phyloP scores from a whole-genome alignment of 2,113 vertebrate species.

The Corvus moneduloides region DNA sequence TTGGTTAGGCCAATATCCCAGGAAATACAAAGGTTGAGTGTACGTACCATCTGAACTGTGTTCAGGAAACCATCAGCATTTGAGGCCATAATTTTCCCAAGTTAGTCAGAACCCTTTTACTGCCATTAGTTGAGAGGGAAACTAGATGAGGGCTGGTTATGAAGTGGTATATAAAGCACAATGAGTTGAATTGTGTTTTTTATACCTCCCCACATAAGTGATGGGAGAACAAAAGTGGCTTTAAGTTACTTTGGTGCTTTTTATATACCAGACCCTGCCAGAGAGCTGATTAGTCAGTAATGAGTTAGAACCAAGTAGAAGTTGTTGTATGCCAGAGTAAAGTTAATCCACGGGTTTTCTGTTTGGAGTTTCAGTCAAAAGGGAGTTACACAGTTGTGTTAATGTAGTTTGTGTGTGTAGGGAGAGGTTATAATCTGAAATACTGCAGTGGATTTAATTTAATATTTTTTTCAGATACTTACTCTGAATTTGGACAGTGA shows the following conservation, averaged over 20 bases:
- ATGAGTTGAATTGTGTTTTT: conserved; percentile 19
- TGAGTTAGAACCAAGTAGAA: not conserved
- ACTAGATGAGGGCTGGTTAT: not conserved
- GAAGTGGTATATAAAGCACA: conserved; percentile 4
- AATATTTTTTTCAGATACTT: not conserved
- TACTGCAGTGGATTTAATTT: not conserved
- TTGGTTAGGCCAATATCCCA: not conserved
- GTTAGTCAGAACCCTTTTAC: not conserved
- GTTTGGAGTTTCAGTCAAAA: not conserved
- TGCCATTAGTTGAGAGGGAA: not conserved
- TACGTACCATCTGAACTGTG: not conserved
- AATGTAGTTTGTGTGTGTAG: not conserved
- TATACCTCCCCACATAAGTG: not conserved
- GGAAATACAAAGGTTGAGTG: conserved; percentile 39
- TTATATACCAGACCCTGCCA: not conserved
- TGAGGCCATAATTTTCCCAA: conserved; percentile 5
- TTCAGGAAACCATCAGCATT: conserved; percentile 2
- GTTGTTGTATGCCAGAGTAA: not conserved
- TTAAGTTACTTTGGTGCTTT: conserved; percentile 15
- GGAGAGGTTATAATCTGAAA: not conserved
- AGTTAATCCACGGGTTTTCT: not conserved
- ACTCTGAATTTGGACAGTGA: not conserved
- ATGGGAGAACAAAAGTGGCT: conserved; percentile 9
- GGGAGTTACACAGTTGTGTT: not conserved
- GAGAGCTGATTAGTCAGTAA: not conserved